A percentile compares a stretch with the other conserved stretches of the same genome.
Conservation (phyloP, 2,888 invertebrate species). For the Acronicta psi region DNA sequence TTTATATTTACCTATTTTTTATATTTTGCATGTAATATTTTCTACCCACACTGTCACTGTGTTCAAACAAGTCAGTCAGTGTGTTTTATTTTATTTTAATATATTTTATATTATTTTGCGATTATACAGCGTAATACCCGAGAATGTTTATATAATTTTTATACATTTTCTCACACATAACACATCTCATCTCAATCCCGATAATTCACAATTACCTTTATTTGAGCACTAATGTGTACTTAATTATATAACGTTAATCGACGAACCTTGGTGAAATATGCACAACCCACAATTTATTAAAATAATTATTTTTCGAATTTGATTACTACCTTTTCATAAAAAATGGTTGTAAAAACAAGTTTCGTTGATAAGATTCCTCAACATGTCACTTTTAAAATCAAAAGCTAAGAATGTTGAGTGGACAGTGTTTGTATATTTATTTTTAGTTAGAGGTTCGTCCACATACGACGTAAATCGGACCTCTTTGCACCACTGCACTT, state of each 20-base stretch:
- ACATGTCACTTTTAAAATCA: conserved; percentile 50
- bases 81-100: conserved; percentile 49
- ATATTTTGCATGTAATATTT: conserved; percentile 76
- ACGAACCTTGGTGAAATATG: conserved; percentile 60
- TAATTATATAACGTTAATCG: conserved; percentile 54
- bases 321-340: neutral
- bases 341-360: conserved; percentile 41
- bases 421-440: conserved; percentile 77
- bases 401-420: conserved; percentile 86
- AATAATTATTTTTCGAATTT: neutral
- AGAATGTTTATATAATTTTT: conserved; percentile 61
- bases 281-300: neutral
- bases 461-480: conserved; percentile 70
- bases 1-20: conserved; percentile 56
- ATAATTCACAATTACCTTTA: conserved; percentile 53
- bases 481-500: conserved; percentile 64
- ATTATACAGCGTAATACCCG: conserved; percentile 61
- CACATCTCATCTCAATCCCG: conserved; percentile 65
- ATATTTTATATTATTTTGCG: conserved; percentile 66
- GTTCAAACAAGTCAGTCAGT: conserved; percentile 51
- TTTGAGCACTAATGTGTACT: conserved; percentile 65
- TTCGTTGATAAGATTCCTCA: conserved; percentile 67
- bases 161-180: conserved; percentile 72
- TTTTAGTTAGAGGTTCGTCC: conserved; percentile 67
- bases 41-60: conserved; percentile 58